Conservation (phyloP, 1,140 invertebrate genomes). For the Paraescarpia echinospica region DNA sequence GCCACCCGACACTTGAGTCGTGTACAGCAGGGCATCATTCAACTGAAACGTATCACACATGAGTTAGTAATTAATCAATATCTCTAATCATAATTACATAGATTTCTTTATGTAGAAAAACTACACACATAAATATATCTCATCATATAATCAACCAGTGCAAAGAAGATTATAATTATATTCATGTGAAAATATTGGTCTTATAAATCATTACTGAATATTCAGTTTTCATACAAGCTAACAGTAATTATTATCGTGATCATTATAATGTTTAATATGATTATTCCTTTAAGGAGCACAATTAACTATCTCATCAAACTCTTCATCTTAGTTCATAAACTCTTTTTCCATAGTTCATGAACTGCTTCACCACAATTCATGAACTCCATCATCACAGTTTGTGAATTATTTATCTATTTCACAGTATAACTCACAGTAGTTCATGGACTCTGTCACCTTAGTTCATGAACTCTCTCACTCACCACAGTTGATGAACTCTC, state of each 20-base stretch:
- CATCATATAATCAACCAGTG: background rate
- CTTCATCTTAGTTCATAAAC: no score
- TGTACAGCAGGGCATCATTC: constrained; percentile 72
- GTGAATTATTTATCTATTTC: no score
- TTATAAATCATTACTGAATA: background rate
- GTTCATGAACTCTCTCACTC: no score
- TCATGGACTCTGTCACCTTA: no score
- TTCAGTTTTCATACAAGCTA: background rate
- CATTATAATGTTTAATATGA: background rate
- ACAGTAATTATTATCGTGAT: background rate
- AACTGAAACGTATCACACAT: constrained; percentile 61
- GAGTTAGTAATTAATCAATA: background rate
- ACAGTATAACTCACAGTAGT: no score
- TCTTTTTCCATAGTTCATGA: background rate
- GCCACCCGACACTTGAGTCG: constrained; percentile 56
- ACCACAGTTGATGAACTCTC: no score
- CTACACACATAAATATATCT: background rate
- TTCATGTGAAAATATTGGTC: background rate
- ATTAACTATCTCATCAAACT: no score
- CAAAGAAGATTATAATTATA: background rate
- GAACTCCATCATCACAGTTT: no score
- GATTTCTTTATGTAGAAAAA: background rate
- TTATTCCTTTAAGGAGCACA: background rate
- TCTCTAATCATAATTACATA: background rate
- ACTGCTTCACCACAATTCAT: background rate